Base-by-base conservation (phyloP, 37 sponge, comb jelly and placozoan species). In the Lycopodina hypogea region DNA sequence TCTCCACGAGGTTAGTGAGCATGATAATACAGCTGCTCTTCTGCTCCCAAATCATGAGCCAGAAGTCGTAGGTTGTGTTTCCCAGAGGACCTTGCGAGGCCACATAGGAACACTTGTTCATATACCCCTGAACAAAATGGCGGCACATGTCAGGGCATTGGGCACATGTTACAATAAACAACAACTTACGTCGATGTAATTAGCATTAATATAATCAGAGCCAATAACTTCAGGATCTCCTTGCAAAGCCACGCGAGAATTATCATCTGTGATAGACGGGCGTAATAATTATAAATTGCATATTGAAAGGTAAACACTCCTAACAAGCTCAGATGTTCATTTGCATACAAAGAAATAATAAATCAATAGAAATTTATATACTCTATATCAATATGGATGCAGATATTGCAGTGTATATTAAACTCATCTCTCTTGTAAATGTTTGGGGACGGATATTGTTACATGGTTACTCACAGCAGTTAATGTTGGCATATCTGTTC, bases 401-500 rank as follows among this genome's bases (percentile, higher is more conserved):
- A n/a, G n/a, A n/a, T n/a, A n/a, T n/a, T n/a, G n/a, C n/a, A n/a
- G n/a, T n/a, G n/a, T n/a, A n/a, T n/a, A n/a, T n/a, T n/a, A n/a
- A n/a, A n/a, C n/a, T n/a, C n/a, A n/a, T n/a, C n/a, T n/a, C n/a
- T n/a, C n/a, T n/a, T n/a, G n/a, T n/a, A n/a, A n/a, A n/a, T n/a
- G n/a, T n/a, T n/a, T n/a, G n/a, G n/a, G n/a, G n/a, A 35, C 15
- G 28, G 56, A 2, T 2, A 48, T 35, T 60, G 2, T 23, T 17
- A 38, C 6, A 26, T 9, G 1, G 2, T 74, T 23, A 80, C 92
- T 83, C 39, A 92, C 93, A 84, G 59, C 84, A 75, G 60, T 92
- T 88, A 23, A 92, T 92, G 63, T 92, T 92, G 73, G 90, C 88
- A 40, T 92, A 92, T 85, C 93, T 87, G 66, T 92, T 92, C 82